Percentiles rank a stretch among this genome's conserved stretches.
phyloP scores from a whole-genome alignment of 2,888 invertebrate genomes.

The Chymomyza amoena region DNA sequence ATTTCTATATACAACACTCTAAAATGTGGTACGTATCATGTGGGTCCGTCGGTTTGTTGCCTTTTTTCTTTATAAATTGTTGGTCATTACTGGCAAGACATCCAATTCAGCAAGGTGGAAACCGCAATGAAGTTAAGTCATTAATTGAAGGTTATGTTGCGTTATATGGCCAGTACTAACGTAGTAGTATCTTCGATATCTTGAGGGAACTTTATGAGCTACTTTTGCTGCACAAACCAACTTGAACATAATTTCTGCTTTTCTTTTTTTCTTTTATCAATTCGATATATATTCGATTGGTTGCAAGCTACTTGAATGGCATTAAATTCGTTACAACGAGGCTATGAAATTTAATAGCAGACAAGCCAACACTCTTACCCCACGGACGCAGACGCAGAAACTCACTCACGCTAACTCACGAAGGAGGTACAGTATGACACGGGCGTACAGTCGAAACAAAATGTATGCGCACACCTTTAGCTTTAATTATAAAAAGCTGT shows the following conservation, averaged over 20 bases:
- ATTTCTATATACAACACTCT: conserved; percentile 67
- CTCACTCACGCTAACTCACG: conserved; percentile 1
- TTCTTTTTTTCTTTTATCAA: not conserved
- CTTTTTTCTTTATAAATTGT: conserved; percentile 36
- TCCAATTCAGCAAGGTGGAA: not conserved
- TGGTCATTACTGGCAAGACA: conserved; percentile 36
- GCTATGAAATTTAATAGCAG: conserved; percentile 66
- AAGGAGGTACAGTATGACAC: conserved; percentile 23
- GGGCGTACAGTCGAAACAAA: conserved; percentile 42
- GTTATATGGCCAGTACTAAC: not conserved
- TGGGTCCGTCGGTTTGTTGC: conserved; percentile 39
- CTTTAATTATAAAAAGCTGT: no score
- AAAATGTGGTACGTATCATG: conserved; percentile 45
- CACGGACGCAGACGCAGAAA: not conserved
- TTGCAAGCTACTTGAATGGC: conserved; percentile 50
- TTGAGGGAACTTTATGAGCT: not conserved
- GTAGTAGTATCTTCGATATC: not conserved
- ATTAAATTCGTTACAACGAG: conserved; percentile 64
- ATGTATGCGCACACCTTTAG: no score
- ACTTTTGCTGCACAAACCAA: not conserved
- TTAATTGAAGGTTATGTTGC: not conserved
- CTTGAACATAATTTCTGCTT: not conserved
- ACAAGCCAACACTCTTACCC: conserved; percentile 14
- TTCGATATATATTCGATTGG: conserved; percentile 3
- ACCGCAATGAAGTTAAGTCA: not conserved